Percentiles rank a stretch among this genome's conserved stretches.
These are phyloP conservation scores for Choloepus didactylus DNA, from an alignment of 2,797 vertebrate species.

Conservation along the genomic window DNA sequence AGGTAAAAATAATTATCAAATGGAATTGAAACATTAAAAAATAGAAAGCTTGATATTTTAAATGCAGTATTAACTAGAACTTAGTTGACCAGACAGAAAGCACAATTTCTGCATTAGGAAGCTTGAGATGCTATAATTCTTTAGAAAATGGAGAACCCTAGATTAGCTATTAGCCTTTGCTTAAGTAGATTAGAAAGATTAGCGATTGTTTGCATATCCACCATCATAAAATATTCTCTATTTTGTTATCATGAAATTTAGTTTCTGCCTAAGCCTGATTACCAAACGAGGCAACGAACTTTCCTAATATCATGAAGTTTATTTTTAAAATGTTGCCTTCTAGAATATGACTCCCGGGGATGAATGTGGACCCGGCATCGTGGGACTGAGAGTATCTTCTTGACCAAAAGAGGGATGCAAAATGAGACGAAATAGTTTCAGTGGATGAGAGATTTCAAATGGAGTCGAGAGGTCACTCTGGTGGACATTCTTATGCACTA, in stretches of 20 bases:
- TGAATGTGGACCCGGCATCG: too few species aligned
- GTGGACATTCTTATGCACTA: too few species aligned
- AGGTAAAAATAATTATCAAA: conserved; percentile 34
- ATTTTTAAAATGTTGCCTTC: neutral
- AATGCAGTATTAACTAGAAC: conserved; percentile 15
- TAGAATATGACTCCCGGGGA: neutral
- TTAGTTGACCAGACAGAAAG: neutral
- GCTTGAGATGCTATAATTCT: neutral
- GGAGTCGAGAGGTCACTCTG: too few species aligned
- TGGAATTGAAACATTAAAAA: conserved; percentile 31
- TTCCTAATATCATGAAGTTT: neutral
- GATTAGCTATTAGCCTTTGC: conserved; percentile 19
- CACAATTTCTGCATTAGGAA: neutral
- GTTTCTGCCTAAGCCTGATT: neutral
- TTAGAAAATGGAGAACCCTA: neutral
- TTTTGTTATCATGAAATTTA: neutral
- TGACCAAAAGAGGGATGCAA: too few species aligned
- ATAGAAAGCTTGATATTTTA: neutral
- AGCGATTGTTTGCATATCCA: neutral
- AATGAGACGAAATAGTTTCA: too few species aligned
- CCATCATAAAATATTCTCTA: neutral
- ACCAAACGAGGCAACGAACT: neutral
- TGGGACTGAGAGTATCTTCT: too few species aligned
- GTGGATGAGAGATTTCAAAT: too few species aligned
- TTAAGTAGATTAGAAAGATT: neutral